Conservation (phyloP, 2,113 vertebrate genomes). For the Brevimyrus niger region DNA sequence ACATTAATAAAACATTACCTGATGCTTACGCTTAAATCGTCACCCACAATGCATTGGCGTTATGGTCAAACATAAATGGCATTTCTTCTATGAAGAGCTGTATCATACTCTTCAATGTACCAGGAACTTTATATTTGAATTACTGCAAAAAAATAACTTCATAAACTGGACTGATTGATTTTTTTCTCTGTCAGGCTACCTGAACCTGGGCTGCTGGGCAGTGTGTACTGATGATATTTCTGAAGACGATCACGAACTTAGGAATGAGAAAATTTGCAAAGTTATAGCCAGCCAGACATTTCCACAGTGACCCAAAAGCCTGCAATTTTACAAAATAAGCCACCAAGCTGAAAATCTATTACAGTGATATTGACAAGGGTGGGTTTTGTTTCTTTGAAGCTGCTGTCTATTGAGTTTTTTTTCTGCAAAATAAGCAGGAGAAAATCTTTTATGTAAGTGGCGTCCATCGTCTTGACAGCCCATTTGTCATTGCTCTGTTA, state of each 20-base stretch:
- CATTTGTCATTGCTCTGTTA: constrained; percentile 3
- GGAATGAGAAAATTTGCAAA: background rate
- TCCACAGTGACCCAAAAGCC: background rate
- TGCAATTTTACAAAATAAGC: background rate
- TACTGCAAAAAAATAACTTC: background rate
- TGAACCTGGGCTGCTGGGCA: background rate
- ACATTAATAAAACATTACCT: too few relatives aligned
- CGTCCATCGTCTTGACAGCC: background rate
- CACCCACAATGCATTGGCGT: background rate
- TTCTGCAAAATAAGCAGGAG: background rate
- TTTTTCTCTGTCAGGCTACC: background rate
- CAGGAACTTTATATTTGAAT: background rate
- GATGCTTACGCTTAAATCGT: too few relatives aligned
- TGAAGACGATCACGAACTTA: background rate
- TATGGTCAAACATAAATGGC: background rate
- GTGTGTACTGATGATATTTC: background rate
- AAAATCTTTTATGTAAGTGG: background rate
- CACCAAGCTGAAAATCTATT: background rate
- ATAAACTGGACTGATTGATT: background rate
- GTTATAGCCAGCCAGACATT: background rate
- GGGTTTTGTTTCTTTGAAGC: background rate
- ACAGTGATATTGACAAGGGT: background rate
- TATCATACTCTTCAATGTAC: background rate
- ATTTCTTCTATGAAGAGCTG: background rate
- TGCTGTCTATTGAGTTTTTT: background rate